A percentile compares a stretch with the other conserved stretches of the same genome.
phyloP scores from a whole-genome alignment of 2,113 vertebrate species.

The Mus musculus region GRCm39 chr3:95105501-95106000 shows the following conservation, averaged over 20 bases:
- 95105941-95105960: neutral
- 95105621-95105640: neutral
- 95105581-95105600: neutral
- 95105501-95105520: neutral
- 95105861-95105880: neutral
- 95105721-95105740: too few relatives aligned
- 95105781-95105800: neutral
- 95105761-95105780: neutral
- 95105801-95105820: neutral
- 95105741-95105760: neutral
- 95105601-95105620: neutral
- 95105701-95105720: neutral
- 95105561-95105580: neutral
- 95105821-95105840: neutral
- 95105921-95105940: neutral
- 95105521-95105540: neutral
- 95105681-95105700: neutral
- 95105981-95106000: neutral
- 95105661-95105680: constrained; percentile 18
- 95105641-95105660: constrained; percentile 38
- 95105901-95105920: neutral
- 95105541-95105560: neutral
- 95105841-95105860: neutral
- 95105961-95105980: neutral
- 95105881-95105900: neutral